These are phyloP conservation scores for Gymnosoma rotundatum DNA, from an alignment of 2,888 invertebrate species.

Conservation along the genomic window DNA sequence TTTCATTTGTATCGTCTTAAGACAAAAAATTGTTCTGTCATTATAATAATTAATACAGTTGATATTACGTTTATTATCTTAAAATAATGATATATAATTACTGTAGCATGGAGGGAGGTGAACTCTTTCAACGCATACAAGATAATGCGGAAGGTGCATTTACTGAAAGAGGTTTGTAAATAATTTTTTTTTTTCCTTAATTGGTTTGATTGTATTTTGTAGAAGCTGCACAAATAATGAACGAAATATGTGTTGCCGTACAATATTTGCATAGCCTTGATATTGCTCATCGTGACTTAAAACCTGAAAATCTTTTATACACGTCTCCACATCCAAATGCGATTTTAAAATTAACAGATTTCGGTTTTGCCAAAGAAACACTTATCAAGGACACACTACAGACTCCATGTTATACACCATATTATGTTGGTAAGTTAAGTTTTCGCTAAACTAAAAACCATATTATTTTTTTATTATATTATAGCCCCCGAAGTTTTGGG, in stretches of 20 bases:
- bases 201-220: background rate
- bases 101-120: slow-evolving; percentile 97
- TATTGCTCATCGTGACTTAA: slow-evolving; percentile 98
- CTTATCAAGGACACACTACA: slow-evolving; percentile 92
- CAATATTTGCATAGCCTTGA: slow-evolving; percentile 95
- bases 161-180: slow-evolving; percentile 88
- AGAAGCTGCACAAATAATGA: slow-evolving; percentile 97
- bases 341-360: slow-evolving; percentile 98
- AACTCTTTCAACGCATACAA: slow-evolving; percentile 98
- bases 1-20: slow-evolving; percentile 25
- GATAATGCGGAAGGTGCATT: slow-evolving; percentile 95
- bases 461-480: slow-evolving; percentile 8
- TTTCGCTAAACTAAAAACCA: background rate
- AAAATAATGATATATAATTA: slow-evolving; percentile 26
- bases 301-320: slow-evolving; percentile 98
- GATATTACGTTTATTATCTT: background rate
- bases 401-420: slow-evolving; percentile 99
- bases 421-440: slow-evolving; percentile 92
- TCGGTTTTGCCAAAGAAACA: slow-evolving; percentile 99
- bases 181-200: slow-evolving; percentile 19
- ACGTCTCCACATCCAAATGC: slow-evolving; percentile 89
- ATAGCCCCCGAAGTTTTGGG: slow-evolving; percentile 90
- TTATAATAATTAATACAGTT: too few species aligned
- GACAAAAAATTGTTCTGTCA: background rate
- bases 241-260: slow-evolving; percentile 97